Evolutionary conservation across 2,888 invertebrate genomes (phyloP), one percentile per base, ranked within the genome.

Genomic region (Agriopis leucophaearia): DNA sequence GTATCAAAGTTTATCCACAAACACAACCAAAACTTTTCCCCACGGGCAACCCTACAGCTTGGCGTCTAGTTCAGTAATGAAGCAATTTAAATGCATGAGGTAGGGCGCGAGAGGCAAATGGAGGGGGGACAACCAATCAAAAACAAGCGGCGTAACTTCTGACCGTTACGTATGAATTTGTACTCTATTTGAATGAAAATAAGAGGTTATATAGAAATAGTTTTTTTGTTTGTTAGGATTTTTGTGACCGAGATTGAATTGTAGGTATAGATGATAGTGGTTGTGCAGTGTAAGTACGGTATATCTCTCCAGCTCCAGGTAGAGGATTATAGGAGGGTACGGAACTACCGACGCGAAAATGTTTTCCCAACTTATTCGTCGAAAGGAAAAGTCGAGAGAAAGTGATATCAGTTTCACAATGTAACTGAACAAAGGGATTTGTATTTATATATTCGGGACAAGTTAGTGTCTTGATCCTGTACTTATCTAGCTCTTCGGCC

Each of bases 41-140:
- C 77, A 78, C 80, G 83, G 92, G 81, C 94, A 94, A 88, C 94
- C 93, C 94, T 94, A 89, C 77, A 79, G 78, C 79, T 81, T 84
- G 85, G 82, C 88, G 91, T 92, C 92, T 92, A 91, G 89, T 88
- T 89, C 91, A 83, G 90, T 94, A 94, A 94, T 94, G 94, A 94
- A 94, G 94, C 94, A 94, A 94, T 94, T 94, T 94, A 94, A 94
- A 94, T 94, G 94, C 94, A 94, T 94, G 94, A 94, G 93, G 93
- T 91, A 94, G 94, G 94, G 93, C 92, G 91, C 89, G 92, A 90
- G 90, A 86, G 87, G 80, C 84, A 84, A 81, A 83, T 90, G 92
- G 92, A 87, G 93, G 93, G 94, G 92, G 87, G 83, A 87, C 71
- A 71, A 67, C 76, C 70, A 72, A 74, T 74, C 75, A 74, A 69